Evolutionary conservation across 2,113 vertebrate genomes (phyloP).

Genomic region (Aegypius monachus): DNA sequence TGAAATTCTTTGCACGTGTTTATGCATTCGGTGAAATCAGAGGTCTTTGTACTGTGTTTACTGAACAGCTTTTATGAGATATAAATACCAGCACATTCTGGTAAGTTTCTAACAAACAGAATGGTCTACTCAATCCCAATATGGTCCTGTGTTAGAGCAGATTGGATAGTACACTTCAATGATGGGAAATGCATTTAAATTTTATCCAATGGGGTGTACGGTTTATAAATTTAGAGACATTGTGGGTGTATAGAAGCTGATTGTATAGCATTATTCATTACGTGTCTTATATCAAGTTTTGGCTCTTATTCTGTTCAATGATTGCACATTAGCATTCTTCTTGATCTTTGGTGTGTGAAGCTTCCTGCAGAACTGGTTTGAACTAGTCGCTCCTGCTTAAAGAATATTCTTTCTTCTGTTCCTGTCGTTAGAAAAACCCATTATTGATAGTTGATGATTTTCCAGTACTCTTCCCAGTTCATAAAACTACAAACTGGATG

Average conservation of each 20-base stretch:
- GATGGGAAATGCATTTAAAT: constrained; percentile 14
- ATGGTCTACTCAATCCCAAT: constrained; percentile 45
- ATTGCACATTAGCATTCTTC: constrained; percentile 45
- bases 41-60: constrained; percentile 48
- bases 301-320: constrained; percentile 49
- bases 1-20: constrained; percentile 18
- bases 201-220: not conserved
- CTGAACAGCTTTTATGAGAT: constrained; percentile 66
- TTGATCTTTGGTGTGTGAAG: constrained; percentile 28
- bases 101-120: constrained; percentile 36
- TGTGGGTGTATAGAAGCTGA: constrained; percentile 44
- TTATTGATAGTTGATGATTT: constrained; percentile 24
- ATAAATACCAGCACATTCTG: constrained; percentile 59
- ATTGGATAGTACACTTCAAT: constrained; percentile 10
- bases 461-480: constrained; percentile 12
- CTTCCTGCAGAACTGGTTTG: constrained; percentile 58
- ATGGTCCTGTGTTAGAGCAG: constrained; percentile 50
- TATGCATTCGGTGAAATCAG: constrained; percentile 16
- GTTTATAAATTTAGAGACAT: constrained; percentile 28
- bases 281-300: constrained; percentile 35
- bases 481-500: not conserved
- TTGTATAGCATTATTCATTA: constrained; percentile 45
- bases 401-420: constrained; percentile 28
- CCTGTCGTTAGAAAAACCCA: constrained; percentile 2
- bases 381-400: constrained; percentile 9